Base-by-base conservation (phyloP, 2,797 vertebrate species). In the Anolis apletophallus region DNA sequence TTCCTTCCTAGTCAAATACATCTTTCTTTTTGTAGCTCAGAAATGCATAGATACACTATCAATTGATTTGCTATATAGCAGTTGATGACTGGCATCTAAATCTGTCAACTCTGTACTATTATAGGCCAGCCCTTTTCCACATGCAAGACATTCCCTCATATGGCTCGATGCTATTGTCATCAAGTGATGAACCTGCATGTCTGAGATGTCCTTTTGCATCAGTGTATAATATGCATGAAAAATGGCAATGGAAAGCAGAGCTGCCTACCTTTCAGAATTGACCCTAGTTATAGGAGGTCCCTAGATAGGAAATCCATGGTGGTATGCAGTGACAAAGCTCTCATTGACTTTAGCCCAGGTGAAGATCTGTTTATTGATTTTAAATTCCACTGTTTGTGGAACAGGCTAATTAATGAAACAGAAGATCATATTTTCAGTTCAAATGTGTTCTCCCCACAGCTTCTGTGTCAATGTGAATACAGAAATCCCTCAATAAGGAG, bases 301-400 rank as follows among this genome's bases (percentile, higher is more conserved):
- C 73, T 77, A 83, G 64, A 75, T 40, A 10, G 23, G 50, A 50
- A 36, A 74, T 64, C 54, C n/a, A 55, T 21, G 14, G 5, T 29
- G 67, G 29, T 50, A 26, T 40, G 34, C 8, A 71, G 13, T 80
- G 86, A 78, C 54, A 79, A 32, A 86, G 21, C 34, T 78, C 75
- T 93, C 64, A 75, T 89, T 92, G 87, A 52, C 85, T 69, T 16
- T 36, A 57, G 4, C 59, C 73, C 12, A 46, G 16, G 54, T 87
- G 55, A 85, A 69, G 59, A 82, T 90, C 69, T 90, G 73, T 83
- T 32, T 86, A 84, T 76, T 80, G 72, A 82, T 88, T 92, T 86
- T 91, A 79, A 76, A 23, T 91, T 88, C 85, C 83, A 26, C 90
- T 89, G 1, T 79, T 26, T 85, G 72, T 73, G 81, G 89, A 86